Evolutionary conservation across 2,797 vertebrate species (phyloP), one percentile per base, ranked within the genome.

Genomic region (Alcedo atthis): DNA sequence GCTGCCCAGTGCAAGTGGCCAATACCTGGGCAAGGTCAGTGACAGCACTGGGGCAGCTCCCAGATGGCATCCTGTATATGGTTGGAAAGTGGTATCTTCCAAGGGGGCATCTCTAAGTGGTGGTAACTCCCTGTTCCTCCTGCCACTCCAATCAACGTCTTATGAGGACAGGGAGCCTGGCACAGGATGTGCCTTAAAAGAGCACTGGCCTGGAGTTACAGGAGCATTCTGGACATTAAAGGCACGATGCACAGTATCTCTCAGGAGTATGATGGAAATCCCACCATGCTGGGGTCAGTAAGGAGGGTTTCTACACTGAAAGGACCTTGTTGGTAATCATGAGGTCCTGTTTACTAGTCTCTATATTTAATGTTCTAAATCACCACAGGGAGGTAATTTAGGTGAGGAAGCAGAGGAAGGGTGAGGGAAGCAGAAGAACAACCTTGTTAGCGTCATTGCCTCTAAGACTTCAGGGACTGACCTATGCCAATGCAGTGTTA

Each of bases 241-340:
- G 28, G 18, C 11, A 77, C 25, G 7, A 77, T 1, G 1, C 9
- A 54, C 24, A 59, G 33, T 33, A 73, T 55, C 15, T 63, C 10
- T 59, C 15, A 18, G 35, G 28, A 58, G 11, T 0, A 1, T 28
- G 37, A 45, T 12, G n/a, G n/a, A 48, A 81, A 85, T 63, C 33
- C 20, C 66, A 48, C 40, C 7, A 8, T 35, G 49, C 33, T 77
- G 49, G 24, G 6, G 7, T 24, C 22, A 15, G 40, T 49, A 40
- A 40, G n/a, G 14, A 73, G 12, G 11, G 28, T 49, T 20, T 62
- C 40, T 73, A 35, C 62, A 49, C 28, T 0, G 0, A 0, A 0
- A 49, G 9, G 2, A 32, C 24, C 22, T 15, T 6, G 30, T 25
- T 53, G 30, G 12, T 13, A 17, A 63, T 3, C 20, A 25, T 15